phyloP scores from a whole-genome alignment of 2,113 vertebrate genomes.

The Pygoscelis adeliae region DNA sequence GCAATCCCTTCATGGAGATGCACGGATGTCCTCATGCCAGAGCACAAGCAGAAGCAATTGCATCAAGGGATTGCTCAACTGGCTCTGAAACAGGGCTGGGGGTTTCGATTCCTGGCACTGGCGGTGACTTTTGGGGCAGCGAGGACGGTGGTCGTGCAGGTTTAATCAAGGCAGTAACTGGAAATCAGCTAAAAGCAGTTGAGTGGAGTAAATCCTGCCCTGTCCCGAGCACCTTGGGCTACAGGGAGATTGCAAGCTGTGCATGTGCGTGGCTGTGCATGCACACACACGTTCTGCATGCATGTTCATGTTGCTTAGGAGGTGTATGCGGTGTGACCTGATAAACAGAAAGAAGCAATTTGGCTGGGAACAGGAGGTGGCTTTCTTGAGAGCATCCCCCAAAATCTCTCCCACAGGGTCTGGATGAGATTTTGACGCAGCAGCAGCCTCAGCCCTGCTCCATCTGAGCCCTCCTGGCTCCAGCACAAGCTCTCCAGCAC shows the following conservation, averaged over 20 bases:
- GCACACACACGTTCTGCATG: neutral
- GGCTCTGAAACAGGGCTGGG: neutral
- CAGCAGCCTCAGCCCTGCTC: neutral
- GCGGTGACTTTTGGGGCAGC: neutral
- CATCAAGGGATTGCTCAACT: neutral
- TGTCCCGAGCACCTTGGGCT: neutral
- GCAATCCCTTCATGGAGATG: neutral
- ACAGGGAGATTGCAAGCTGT: neutral
- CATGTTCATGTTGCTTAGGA: neutral
- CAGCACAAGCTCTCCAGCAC: conserved; percentile 22
- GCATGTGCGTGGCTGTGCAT: rapidly evolving
- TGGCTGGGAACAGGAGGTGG: neutral
- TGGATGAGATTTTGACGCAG: neutral
- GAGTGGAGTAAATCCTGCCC: neutral
- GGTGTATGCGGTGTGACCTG: too few species aligned
- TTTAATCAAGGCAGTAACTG: neutral
- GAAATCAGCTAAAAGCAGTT: neutral
- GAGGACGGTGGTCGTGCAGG: neutral
- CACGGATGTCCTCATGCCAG: neutral
- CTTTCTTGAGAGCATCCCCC: neutral
- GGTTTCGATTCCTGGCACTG: neutral
- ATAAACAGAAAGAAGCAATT: neutral
- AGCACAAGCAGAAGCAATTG: neutral
- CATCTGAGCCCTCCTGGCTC: neutral
- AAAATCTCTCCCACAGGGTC: neutral